These are phyloP conservation scores for Agrochola lychnidis DNA, from an alignment of 2,888 invertebrate genomes.

Conservation along the genomic window DNA sequence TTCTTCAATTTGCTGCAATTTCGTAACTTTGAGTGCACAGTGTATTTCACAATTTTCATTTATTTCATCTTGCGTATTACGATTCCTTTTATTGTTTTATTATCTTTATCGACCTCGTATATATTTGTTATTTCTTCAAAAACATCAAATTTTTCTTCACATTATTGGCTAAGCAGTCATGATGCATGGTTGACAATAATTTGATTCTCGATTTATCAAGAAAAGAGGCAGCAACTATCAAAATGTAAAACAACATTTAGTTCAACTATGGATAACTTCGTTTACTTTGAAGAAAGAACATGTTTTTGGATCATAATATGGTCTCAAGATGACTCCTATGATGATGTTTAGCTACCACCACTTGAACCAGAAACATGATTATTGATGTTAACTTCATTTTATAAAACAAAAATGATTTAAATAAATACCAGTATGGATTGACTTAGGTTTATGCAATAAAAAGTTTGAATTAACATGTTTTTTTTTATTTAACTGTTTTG, in stretches of 20 bases:
- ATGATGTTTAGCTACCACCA: constrained; percentile 60
- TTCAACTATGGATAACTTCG: constrained; percentile 48
- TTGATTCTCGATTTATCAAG: constrained; percentile 45
- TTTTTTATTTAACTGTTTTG: neutral
- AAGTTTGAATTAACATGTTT: constrained; percentile 47
- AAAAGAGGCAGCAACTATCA: constrained; percentile 15
- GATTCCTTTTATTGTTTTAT: constrained; percentile 29
- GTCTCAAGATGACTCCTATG: constrained; percentile 43
- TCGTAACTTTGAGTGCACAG: constrained; percentile 3
- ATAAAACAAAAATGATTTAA: constrained; percentile 34
- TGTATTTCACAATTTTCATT: constrained; percentile 21
- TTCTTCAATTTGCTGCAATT: neutral
- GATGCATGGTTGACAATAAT: constrained; percentile 63
- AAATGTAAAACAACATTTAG: constrained; percentile 60
- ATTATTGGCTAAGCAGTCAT: constrained; percentile 52
- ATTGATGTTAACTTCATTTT: constrained; percentile 31
- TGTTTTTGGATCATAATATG: constrained; percentile 8
- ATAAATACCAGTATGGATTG: constrained; percentile 49
- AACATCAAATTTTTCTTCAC: constrained; percentile 52
- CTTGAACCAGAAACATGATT: constrained; percentile 22
- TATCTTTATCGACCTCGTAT: constrained; percentile 7
- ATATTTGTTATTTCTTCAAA: constrained; percentile 11
- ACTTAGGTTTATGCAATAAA: constrained; percentile 55
- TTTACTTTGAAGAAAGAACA: neutral
- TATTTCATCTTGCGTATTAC: constrained; percentile 12